Evolutionary conservation across 1,140 invertebrate genomes (phyloP).

Genomic region (Agrypnia vestita): DNA sequence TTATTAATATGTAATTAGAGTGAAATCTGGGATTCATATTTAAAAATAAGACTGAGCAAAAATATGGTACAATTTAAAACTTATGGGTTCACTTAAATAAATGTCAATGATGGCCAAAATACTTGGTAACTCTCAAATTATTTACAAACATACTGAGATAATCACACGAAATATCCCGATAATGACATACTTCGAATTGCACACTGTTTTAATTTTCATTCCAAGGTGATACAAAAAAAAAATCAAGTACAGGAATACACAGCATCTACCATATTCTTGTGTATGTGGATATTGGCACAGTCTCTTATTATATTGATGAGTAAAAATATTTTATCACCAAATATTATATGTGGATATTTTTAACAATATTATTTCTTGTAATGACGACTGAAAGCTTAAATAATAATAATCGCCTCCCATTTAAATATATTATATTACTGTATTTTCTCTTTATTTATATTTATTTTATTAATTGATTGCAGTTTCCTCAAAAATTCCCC

Average conservation of each 20-base stretch:
- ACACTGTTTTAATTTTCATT: too few species aligned
- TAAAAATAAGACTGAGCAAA: conserved; percentile 43
- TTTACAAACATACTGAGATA: conserved; percentile 38
- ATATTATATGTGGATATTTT: neutral
- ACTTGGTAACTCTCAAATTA: conserved; percentile 44
- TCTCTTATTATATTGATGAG: conserved; percentile 27
- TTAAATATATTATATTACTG: too few species aligned
- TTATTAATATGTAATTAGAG: conserved; percentile 16
- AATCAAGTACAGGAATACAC: too few species aligned
- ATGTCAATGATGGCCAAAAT: conserved; percentile 42
- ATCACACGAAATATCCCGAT: neutral
- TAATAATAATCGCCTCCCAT: too few species aligned
- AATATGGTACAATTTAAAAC: conserved; percentile 37
- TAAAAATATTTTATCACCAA: conserved; percentile 20
- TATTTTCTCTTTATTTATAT: too few species aligned
- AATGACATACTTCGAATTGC: neutral
- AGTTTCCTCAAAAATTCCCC: neutral
- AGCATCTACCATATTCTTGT: neutral
- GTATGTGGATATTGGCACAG: conserved; percentile 33
- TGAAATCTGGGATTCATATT: conserved; percentile 39
- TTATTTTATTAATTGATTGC: too few species aligned
- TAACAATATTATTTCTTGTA: neutral
- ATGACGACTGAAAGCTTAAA: neutral
- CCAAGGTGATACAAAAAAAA: too few species aligned
- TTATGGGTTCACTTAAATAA: conserved; percentile 24